Conservation (phyloP, 2,888 invertebrate genomes). For the Gari tellinella region DNA sequence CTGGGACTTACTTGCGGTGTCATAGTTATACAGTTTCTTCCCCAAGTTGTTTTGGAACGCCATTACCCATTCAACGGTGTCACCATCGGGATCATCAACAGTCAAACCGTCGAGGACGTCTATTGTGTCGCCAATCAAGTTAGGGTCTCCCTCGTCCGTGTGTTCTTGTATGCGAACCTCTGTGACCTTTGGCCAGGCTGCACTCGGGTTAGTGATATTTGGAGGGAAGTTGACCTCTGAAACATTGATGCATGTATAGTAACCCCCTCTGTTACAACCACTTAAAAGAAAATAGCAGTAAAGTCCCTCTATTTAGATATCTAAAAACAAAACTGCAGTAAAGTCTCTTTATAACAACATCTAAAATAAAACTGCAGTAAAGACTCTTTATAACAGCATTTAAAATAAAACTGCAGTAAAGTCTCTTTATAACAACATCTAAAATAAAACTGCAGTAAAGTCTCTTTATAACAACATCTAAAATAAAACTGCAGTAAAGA, state of each 20-base stretch:
- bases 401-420: too few species aligned
- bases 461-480: too few species aligned
- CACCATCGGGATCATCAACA: constrained; percentile 23
- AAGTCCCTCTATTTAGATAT: too few species aligned
- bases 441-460: too few species aligned
- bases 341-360: background rate
- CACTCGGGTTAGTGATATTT: constrained; percentile 25
- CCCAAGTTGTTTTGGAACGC: constrained; percentile 30
- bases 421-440: too few species aligned
- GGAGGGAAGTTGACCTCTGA: constrained; percentile 49
- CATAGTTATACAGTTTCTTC: constrained; percentile 22
- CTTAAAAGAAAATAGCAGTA: too few species aligned
- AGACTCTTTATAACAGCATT: too few species aligned
- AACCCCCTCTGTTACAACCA: background rate
- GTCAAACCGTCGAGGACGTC: constrained; percentile 18
- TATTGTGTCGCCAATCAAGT: constrained; percentile 5
- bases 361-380: too few species aligned
- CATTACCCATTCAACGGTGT: constrained; percentile 29
- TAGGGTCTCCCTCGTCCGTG: constrained; percentile 35
- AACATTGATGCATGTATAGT: background rate
- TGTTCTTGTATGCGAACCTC: constrained; percentile 25
- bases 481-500: too few species aligned
- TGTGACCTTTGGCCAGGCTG: constrained; percentile 3
- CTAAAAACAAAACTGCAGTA: too few species aligned
- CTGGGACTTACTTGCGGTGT: constrained; percentile 30